Conservation (phyloP, 2,797 vertebrate species). For the Rhinella marina region DNA sequence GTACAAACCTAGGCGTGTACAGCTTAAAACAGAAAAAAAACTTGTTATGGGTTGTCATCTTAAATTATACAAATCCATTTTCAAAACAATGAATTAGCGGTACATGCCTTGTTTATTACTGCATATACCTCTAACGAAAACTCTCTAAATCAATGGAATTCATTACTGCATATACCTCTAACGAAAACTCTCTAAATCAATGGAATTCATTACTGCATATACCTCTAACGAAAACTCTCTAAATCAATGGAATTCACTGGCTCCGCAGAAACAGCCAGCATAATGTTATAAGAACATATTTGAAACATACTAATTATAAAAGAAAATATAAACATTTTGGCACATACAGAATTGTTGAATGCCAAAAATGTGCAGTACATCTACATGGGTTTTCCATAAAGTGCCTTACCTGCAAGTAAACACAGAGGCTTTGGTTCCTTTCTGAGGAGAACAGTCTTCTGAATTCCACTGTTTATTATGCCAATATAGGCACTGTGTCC, state of each 20-base stretch:
- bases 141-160: background rate
- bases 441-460: conserved; percentile 68
- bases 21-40: conserved; percentile 68
- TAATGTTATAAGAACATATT: background rate
- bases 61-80: background rate
- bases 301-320: background rate
- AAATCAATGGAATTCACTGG: background rate
- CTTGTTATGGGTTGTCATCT: too few species aligned
- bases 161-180: background rate
- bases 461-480: conserved; percentile 73
- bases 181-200: background rate
- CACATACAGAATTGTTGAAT: too few species aligned
- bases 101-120: background rate
- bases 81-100: background rate
- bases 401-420: conserved; percentile 81
- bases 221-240: background rate
- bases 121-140: background rate
- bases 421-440: conserved; percentile 59
- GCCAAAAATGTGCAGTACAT: background rate
- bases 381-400: background rate
- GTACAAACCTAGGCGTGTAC: conserved; percentile 71
- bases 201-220: background rate
- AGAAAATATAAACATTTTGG: too few species aligned
- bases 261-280: background rate
- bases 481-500: conserved; percentile 79